phyloP scores from a whole-genome alignment of 2,113 vertebrate species.

The Acrocephalus kingi region DNA sequence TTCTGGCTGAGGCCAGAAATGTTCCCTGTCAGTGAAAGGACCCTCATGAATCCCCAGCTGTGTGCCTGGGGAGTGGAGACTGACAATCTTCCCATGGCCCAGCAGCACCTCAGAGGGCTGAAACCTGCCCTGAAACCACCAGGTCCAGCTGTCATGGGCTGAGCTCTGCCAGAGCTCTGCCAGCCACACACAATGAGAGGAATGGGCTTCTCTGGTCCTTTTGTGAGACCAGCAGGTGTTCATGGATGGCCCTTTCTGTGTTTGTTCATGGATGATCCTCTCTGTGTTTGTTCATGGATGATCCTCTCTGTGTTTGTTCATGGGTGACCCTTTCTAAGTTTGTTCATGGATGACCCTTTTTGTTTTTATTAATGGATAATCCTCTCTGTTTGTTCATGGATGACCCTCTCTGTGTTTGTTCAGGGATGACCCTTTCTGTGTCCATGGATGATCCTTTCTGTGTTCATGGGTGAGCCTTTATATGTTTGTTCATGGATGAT shows the following conservation, averaged over 20 bases:
- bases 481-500: background rate
- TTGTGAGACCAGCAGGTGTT: background rate
- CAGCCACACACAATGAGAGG: rapidly evolving
- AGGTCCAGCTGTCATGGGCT: background rate
- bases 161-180: background rate
- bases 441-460: background rate
- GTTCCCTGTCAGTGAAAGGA: background rate
- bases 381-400: background rate
- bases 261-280: background rate
- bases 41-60: background rate
- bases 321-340: background rate
- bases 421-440: background rate
- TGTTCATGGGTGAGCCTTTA: too few relatives aligned
- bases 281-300: background rate
- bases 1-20: background rate
- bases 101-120: background rate
- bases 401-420: background rate
- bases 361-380: background rate
- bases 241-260: background rate
- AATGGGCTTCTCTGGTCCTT: background rate
- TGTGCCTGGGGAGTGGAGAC: background rate
- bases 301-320: background rate
- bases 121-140: background rate
- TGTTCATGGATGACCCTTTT: background rate
- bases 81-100: rapidly evolving